A percentile compares a stretch with the other conserved stretches of the same genome.
These are phyloP conservation scores for Acrossocheilus wenchowensis DNA, from an alignment of 2,797 vertebrate species.

Conservation along the genomic window DNA sequence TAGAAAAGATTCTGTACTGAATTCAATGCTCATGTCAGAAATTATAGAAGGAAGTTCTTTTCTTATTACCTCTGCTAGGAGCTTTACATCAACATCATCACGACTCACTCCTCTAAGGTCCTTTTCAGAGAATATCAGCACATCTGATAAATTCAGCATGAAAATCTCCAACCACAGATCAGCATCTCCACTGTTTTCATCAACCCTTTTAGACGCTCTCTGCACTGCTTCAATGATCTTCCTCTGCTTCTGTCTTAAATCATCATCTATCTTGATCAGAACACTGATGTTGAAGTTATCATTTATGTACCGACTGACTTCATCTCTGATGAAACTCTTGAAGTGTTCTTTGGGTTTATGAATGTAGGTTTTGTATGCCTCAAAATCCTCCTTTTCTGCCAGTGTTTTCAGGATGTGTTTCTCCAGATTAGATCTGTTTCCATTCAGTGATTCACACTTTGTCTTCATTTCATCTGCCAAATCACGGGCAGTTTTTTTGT, in stretches of 20 bases:
- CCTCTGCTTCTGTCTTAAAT: not conserved
- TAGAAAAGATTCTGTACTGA: not conserved
- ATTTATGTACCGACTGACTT: not conserved
- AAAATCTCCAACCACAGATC: not conserved
- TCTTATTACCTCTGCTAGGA: not conserved
- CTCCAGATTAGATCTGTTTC: constrained; percentile 2
- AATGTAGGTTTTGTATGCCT: not conserved
- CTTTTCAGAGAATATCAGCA: not conserved
- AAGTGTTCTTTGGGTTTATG: not conserved
- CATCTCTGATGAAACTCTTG: not conserved
- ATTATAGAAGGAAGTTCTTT: not conserved
- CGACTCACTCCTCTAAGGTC: not conserved
- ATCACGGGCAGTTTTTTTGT: not conserved
- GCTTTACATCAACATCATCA: not conserved
- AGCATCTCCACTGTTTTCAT: not conserved
- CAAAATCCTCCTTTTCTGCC: not conserved
- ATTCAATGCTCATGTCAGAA: not conserved
- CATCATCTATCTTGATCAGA: not conserved
- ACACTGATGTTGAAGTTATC: not conserved
- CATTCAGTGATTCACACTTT: not conserved
- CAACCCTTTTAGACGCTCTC: not conserved
- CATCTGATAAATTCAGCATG: not conserved
- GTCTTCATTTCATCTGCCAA: not conserved
- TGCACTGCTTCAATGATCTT: not conserved
- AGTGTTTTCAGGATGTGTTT: not conserved